A percentile compares a stretch with the other conserved stretches of the same genome.
Evolutionary conservation across 2,888 invertebrate genomes (phyloP).

Genomic region (Drosophila stalkeri): DNA sequence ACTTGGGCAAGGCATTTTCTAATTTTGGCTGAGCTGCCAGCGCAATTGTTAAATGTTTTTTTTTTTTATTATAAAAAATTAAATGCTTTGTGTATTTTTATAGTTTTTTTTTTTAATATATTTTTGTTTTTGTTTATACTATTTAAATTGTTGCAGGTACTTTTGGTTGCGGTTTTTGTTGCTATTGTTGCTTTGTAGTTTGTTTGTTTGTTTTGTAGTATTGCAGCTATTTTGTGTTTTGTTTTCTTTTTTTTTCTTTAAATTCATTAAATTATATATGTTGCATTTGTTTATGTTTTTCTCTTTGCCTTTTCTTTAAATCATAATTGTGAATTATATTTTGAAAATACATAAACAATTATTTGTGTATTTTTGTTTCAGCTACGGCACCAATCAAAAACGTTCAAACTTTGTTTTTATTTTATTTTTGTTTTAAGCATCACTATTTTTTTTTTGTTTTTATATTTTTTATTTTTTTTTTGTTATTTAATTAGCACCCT

Average conservation of each 20-base stretch:
- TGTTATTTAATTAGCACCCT: conserved; percentile 83
- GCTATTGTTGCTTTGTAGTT: conserved; percentile 79
- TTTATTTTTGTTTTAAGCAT: conserved; percentile 45
- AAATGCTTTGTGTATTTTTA: conserved; percentile 46
- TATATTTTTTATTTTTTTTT: conserved; percentile 19
- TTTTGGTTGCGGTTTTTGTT: conserved; percentile 84
- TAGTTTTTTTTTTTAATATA: conserved; percentile 35
- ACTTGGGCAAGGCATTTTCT: conserved; percentile 38
- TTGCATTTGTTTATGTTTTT: conserved; percentile 21
- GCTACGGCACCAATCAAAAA: conserved; percentile 84
- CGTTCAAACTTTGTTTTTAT: conserved; percentile 81
- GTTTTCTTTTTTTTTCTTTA: conserved; percentile 15
- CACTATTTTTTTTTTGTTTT: conserved; percentile 23
- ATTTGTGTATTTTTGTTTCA: conserved; percentile 17
- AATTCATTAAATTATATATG: conserved; percentile 38
- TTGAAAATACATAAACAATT: conserved; percentile 41
- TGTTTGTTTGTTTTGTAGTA: conserved; percentile 41
- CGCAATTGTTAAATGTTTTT: conserved; percentile 14
- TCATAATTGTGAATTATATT: conserved; percentile 25
- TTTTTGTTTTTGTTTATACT: conserved; percentile 65
- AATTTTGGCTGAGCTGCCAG: conserved; percentile 7
- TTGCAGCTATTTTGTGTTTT: conserved; percentile 49
- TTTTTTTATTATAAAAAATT: conserved; percentile 41
- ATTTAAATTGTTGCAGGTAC: conserved; percentile 84
- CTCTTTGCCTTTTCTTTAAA: neutral